phyloP scores from a whole-genome alignment of 1,140 invertebrate species.

The Trichonephila inaurata region DNA sequence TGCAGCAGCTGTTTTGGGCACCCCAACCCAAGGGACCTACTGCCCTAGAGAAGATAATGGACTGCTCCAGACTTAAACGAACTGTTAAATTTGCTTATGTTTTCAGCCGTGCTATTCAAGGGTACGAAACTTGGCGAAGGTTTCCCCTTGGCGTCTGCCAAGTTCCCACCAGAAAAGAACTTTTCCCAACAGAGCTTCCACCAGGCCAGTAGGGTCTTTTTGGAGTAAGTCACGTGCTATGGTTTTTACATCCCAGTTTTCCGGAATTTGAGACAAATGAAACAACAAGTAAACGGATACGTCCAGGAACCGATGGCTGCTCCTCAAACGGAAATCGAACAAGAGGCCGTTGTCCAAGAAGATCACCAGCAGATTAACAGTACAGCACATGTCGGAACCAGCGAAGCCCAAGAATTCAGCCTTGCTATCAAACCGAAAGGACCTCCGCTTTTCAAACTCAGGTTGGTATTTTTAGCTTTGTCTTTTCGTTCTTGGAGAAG shows the following conservation, averaged over 20 bases:
- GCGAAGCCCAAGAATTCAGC: slow-evolving; percentile 39
- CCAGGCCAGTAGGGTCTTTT: slow-evolving; percentile 24
- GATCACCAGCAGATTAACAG: slow-evolving; percentile 16
- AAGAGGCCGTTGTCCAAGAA: background rate
- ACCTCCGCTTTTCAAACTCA: slow-evolving; percentile 66
- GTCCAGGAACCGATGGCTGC: slow-evolving; percentile 64
- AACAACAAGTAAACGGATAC: slow-evolving; percentile 55
- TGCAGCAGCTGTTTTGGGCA: background rate
- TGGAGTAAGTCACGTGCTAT: slow-evolving; percentile 47
- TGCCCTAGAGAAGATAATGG: slow-evolving; percentile 39
- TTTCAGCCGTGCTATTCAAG: slow-evolving; percentile 28
- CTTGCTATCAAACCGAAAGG: slow-evolving; percentile 71
- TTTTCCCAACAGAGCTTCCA: slow-evolving; percentile 34
- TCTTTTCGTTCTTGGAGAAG: slow-evolving; percentile 32
- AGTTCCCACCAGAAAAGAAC: background rate
- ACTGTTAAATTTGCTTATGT: slow-evolving; percentile 58
- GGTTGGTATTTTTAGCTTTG: slow-evolving; percentile 68
- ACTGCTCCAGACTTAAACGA: slow-evolving; percentile 44
- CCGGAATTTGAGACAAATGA: slow-evolving; percentile 36
- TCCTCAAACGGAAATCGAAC: slow-evolving; percentile 34
- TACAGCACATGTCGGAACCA: background rate
- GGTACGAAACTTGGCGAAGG: slow-evolving; percentile 17
- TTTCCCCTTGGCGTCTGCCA: slow-evolving; percentile 51
- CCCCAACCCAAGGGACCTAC: background rate
- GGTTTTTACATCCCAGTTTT: slow-evolving; percentile 30